phyloP scores from a whole-genome alignment of 2,888 invertebrate genomes.

The Nephrotoma flavescens region DNA sequence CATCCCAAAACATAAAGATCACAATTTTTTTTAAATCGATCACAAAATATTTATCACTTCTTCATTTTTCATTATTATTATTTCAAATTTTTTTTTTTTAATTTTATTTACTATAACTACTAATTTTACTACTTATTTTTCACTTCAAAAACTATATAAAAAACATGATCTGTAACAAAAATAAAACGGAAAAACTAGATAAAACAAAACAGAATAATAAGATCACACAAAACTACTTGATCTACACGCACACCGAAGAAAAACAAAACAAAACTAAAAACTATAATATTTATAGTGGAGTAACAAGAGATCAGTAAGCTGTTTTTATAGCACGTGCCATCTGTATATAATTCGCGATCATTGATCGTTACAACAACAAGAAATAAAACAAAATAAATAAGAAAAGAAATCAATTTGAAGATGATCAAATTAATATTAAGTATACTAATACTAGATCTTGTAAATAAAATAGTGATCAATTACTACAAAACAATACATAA shows the following conservation, averaged over 20 bases:
- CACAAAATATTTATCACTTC: background rate
- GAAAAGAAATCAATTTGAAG: background rate
- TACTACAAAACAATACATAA: background rate
- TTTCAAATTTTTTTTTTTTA: background rate
- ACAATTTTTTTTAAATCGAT: background rate
- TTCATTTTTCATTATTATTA: background rate
- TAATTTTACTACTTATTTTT: background rate
- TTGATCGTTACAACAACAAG: background rate
- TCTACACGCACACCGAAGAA: background rate
- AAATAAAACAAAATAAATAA: background rate
- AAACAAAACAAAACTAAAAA: background rate
- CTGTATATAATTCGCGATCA: background rate
- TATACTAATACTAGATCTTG: background rate
- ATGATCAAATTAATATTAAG: background rate
- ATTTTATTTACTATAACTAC: background rate
- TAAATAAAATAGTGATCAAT: background rate
- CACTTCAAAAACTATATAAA: background rate
- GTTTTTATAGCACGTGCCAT: background rate
- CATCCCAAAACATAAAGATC: background rate
- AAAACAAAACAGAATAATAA: background rate
- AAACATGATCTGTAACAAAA: background rate
- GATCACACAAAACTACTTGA: background rate
- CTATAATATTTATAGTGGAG: background rate
- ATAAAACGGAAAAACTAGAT: background rate
- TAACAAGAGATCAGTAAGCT: background rate